Conservation (phyloP, 2,113 vertebrate species). For the Morone chrysops region DNA sequence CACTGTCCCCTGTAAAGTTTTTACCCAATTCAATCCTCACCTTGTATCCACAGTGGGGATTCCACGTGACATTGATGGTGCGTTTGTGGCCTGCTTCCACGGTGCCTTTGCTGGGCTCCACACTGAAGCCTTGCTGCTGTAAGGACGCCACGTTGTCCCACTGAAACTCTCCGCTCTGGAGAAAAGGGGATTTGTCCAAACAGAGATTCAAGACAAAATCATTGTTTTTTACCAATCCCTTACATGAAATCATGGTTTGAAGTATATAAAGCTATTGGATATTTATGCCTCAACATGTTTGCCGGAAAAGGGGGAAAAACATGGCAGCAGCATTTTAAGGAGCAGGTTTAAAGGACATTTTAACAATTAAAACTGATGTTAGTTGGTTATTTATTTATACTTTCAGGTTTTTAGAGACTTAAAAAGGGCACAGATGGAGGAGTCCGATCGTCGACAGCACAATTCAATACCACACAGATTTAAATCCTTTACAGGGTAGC, state of each 20-base stretch:
- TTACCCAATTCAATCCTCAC: conserved; percentile 70
- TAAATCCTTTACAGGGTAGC: background rate
- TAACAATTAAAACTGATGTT: background rate
- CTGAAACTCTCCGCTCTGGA: conserved; percentile 85
- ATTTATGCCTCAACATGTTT: too few relatives aligned
- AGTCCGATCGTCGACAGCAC: background rate
- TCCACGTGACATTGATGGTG: conserved; percentile 87
- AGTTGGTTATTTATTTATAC: background rate
- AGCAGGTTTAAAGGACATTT: background rate
- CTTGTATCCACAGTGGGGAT: conserved; percentile 83
- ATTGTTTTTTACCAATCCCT: background rate
- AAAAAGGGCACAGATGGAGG: background rate
- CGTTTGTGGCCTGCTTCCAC: conserved; percentile 84
- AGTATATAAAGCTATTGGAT: background rate
- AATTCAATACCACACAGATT: background rate
- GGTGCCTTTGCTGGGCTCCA: conserved; percentile 80
- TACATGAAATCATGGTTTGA: background rate
- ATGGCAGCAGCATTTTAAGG: background rate
- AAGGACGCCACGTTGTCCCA: conserved; percentile 77
- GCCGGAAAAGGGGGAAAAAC: background rate
- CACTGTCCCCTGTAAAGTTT: background rate
- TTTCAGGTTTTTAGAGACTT: background rate
- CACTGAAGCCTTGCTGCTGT: conserved; percentile 87
- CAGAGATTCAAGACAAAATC: background rate
- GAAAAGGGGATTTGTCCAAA: background rate